Base-by-base conservation (phyloP, 1,140 invertebrate genomes). In the Drosophila nebulosa region DNA sequence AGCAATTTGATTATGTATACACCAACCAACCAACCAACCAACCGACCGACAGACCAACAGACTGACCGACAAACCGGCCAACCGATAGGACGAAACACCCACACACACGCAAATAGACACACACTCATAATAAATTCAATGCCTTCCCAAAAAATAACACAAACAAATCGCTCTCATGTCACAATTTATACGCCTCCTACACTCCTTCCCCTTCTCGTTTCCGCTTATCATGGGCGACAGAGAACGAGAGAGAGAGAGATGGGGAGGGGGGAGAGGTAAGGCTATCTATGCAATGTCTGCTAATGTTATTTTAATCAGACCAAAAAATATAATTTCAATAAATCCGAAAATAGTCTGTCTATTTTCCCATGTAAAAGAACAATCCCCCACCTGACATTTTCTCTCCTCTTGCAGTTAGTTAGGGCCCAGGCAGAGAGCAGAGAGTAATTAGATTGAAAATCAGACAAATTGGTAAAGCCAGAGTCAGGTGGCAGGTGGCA, bases 291-390 rank as follows among this genome's bases (percentile, higher is more conserved):
- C 24, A 14, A n/a, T 61, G 42, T 12, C 52, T 64, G 69, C 69
- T 76, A 76, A 76, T 76, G 74, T 61, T 57, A 64, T 76, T 76
- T 76, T 76, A 76, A 76, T 76, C 74, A 76, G 74, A 18, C 27
- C 24, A 32, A 56, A 74, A 30, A 74, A 30, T 58, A 75, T 72
- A 75, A 69, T 76, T 76, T 73, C 69, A 73, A 76, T 76, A 69
- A 69, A 73, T 64, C 60, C 30, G 16, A 46, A 46, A 46, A 46
- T 46, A 46, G 39, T 46, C 16, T 55, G 14, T 55, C 6, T 30
- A 55, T 10, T 26, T 30, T 30, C 5, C 52, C 52, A 55, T 55
- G 52, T 55, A 71, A 71, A 63, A 66, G 66, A 71, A 74, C 39
- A 66, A 16, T 35, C 16, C 39, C 39, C 39, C 39, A 46, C 39